Evolutionary conservation across 2,113 vertebrate genomes (phyloP), one percentile per base, ranked within the genome.

Genomic region (Coturnix japonica): DNA sequence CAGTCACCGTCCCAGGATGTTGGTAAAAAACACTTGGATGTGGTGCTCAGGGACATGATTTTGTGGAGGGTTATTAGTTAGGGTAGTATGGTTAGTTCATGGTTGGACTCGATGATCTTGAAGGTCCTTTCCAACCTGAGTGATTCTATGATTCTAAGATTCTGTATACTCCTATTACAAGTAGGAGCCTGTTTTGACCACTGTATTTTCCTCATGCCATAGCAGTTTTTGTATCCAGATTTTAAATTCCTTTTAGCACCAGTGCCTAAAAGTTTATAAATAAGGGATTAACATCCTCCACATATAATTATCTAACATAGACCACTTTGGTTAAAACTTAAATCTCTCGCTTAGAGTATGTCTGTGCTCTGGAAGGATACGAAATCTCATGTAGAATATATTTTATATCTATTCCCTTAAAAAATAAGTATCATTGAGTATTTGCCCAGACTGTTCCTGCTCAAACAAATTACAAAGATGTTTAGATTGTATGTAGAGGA

Each of bases 391-490:
- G 22, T 31, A 94, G 43, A 91, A 87, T 93, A 89, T 94, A 83
- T 96, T 96, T 97, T 91, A 92, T 56, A 30, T 84, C 67, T 91
- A 17, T 56, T 95, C 91, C 80, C 33, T 86, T 41, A 81, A 94
- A 92, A 95, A 49, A 11, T 49, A 49, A 6, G 88, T 60, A 79
- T 94, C 90, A 87, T 79, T 87, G 93, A 94, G 61, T 89, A 85
- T 85, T 93, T 92, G 85, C 56, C 65, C 54, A 90, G 79, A 90
- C 78, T 94, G 35, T 5, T 77, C 79, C 80, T 96, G 87, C 46
- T 91, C 89, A 95, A 95, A 49, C 2, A 95, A 95, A 94, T 94
- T 87, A 93, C n/a, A 89, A 16, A 85, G 51, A 93, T 79, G 16
- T 37, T 93, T 67, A 94, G 15, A 90, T 90, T 17, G 92, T 73